phyloP scores from a whole-genome alignment of 2,888 invertebrate genomes.

The Glaucopsyche alexis region DNA sequence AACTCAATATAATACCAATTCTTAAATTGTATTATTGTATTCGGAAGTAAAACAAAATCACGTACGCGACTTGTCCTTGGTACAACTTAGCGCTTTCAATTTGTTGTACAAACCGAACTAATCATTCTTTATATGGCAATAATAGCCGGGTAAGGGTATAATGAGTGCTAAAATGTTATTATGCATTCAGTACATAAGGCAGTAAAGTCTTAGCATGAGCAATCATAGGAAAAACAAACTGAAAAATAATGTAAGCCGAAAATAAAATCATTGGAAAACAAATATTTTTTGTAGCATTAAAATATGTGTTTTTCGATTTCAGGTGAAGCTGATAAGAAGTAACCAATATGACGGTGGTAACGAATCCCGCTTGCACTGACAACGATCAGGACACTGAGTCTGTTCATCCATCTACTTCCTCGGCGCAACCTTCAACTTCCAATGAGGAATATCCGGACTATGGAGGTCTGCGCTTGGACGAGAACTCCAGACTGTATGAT shows the following conservation, averaged over 20 bases:
- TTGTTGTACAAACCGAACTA: slow-evolving; percentile 58
- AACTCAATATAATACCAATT: slow-evolving; percentile 4
- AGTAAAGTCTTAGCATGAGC: neutral
- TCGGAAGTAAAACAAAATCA: slow-evolving; percentile 42
- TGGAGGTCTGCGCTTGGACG: slow-evolving; percentile 49
- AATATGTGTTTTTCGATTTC: slow-evolving; percentile 46
- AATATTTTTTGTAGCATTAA: neutral
- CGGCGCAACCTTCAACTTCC: slow-evolving; percentile 38
- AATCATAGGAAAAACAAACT: neutral
- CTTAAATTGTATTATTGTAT: slow-evolving; percentile 4
- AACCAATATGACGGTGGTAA: slow-evolving; percentile 70
- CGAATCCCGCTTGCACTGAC: slow-evolving; percentile 61
- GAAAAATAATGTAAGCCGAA: neutral
- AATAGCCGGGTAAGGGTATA: slow-evolving; percentile 60
- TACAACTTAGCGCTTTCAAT: slow-evolving; percentile 62
- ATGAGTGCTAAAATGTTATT: slow-evolving; percentile 46
- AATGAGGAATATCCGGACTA: slow-evolving; percentile 34
- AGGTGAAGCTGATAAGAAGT: slow-evolving; percentile 46
- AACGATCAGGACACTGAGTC: slow-evolving; percentile 57
- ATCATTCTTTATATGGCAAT: slow-evolving; percentile 70
- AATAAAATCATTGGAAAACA: neutral
- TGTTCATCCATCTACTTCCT: slow-evolving; percentile 32
- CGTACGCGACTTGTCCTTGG: slow-evolving; percentile 61
- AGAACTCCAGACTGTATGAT: slow-evolving; percentile 66
- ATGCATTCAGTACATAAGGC: neutral